Evolutionary conservation across 1,140 invertebrate genomes (phyloP).

Genomic region (Bombus ignitus): DNA sequence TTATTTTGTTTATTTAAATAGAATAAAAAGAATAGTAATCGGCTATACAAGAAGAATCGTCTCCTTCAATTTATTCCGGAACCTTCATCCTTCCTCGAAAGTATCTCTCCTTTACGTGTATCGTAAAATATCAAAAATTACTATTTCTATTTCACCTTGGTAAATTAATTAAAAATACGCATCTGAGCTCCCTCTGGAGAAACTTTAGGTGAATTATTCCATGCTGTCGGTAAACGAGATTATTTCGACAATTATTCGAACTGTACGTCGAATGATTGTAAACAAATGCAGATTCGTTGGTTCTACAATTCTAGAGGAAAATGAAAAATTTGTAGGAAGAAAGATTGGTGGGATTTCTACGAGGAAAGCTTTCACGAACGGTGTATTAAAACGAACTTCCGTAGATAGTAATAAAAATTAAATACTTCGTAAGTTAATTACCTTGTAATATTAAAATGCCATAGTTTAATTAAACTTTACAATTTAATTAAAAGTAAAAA

Average conservation of each 20-base stretch:
- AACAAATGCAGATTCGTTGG: background rate
- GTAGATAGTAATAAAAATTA: background rate
- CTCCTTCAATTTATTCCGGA: background rate
- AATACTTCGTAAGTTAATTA: too few species aligned
- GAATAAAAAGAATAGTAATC: constrained; percentile 46
- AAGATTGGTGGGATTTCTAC: background rate
- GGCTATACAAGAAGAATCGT: background rate
- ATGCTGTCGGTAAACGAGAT: constrained; percentile 34
- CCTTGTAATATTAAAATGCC: too few species aligned
- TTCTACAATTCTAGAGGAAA: background rate
- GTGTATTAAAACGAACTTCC: background rate
- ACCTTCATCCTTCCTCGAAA: background rate
- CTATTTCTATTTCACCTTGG: background rate
- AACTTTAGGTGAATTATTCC: background rate
- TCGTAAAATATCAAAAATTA: background rate
- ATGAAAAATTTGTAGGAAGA: background rate
- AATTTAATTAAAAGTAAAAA: background rate
- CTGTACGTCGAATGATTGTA: background rate
- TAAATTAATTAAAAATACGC: constrained; percentile 13
- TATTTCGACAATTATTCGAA: background rate
- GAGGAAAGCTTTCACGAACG: background rate
- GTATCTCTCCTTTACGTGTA: background rate
- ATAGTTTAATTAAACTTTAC: background rate
- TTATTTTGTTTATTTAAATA: constrained; percentile 35
- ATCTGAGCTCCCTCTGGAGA: constrained; percentile 47